A percentile compares a stretch with the other conserved stretches of the same genome.
Evolutionary conservation across 2,888 invertebrate genomes (phyloP).

Genomic region (Fragum whitleyi): DNA sequence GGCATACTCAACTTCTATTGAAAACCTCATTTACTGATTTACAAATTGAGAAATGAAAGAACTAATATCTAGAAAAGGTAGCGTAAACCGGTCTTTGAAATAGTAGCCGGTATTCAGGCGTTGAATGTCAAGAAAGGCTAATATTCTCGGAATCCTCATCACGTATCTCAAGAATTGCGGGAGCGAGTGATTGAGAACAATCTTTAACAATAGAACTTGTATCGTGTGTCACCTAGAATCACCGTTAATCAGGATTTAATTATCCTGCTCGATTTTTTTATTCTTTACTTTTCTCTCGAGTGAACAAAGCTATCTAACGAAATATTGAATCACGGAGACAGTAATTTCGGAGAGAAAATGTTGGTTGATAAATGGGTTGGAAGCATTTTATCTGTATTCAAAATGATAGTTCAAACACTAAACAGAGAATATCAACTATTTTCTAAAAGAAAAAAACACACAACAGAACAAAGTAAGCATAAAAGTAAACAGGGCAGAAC

Average conservation of each 20-base stretch:
- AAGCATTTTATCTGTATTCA: too few relatives aligned
- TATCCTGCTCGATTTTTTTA: constrained; percentile 8
- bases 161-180: neutral
- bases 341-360: too few relatives aligned
- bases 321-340: too few relatives aligned
- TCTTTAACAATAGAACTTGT: neutral
- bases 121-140: neutral
- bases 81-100: constrained; percentile 10
- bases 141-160: constrained; percentile 9
- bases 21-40: constrained; percentile 23
- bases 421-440: too few relatives aligned
- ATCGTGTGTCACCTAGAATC: constrained; percentile 17
- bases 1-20: neutral
- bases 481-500: too few relatives aligned
- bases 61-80: constrained; percentile 13
- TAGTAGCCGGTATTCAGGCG: neutral
- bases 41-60: constrained; percentile 38
- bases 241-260: constrained; percentile 29
- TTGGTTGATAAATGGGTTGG: too few relatives aligned
- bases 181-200: neutral
- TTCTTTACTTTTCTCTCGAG: too few relatives aligned
- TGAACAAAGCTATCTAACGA: too few relatives aligned
- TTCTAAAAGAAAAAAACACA: too few relatives aligned
- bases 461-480: too few relatives aligned
- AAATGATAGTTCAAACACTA: too few relatives aligned